Percentiles rank a stretch among this genome's conserved stretches.
phyloP scores from a whole-genome alignment of 2,797 vertebrate species.

The Neoniphon sammara region DNA sequence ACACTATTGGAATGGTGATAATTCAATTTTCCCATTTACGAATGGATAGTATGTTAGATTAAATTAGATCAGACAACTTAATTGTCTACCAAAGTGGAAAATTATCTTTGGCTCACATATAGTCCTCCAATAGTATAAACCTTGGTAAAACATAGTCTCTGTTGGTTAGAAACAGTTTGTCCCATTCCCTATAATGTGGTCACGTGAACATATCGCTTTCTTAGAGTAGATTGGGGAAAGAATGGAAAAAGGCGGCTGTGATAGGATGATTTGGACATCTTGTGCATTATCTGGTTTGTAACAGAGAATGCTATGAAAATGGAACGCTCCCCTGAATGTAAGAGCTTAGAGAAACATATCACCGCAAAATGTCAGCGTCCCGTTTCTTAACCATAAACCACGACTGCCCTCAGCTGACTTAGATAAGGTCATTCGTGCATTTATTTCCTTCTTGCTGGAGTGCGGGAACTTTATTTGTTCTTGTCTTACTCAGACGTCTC shows the following conservation, averaged over 20 bases:
- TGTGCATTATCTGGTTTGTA: background rate
- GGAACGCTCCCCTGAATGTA: background rate
- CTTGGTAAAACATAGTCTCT: background rate
- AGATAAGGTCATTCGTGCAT: no score
- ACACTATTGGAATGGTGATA: no score
- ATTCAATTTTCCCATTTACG: no score
- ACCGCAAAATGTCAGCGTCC: background rate
- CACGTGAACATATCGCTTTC: background rate
- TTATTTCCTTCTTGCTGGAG: no score
- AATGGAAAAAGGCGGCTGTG: conserved; percentile 1
- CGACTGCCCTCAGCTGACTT: no score
- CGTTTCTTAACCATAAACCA: no score
- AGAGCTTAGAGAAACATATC: background rate
- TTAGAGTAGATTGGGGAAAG: background rate
- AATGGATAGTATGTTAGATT: no score
- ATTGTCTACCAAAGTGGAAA: no score
- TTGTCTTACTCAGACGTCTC: no score
- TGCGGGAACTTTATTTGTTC: no score
- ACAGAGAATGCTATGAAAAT: background rate
- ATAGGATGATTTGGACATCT: background rate
- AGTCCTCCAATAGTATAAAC: background rate
- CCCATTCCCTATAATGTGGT: background rate
- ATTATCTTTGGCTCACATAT: no score
- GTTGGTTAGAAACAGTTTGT: background rate
- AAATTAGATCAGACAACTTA: no score